Conservation (phyloP, 2,888 invertebrate genomes). For the Diarsia mendica region DNA sequence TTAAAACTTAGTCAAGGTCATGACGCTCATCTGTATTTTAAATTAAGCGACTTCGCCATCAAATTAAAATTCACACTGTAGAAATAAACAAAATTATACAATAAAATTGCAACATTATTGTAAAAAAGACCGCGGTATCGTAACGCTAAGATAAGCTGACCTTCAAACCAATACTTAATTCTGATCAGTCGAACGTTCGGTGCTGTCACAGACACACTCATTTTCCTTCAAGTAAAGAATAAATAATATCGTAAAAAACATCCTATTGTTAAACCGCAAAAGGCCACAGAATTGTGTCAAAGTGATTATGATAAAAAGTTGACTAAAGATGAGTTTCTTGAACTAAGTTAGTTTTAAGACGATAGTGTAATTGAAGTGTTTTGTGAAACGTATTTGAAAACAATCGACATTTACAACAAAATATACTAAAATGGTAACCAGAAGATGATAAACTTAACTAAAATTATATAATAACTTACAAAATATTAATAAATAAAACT, state of each 20-base stretch:
- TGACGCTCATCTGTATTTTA: not conserved
- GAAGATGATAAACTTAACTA: slow-evolving; percentile 7
- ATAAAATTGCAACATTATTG: slow-evolving; percentile 13
- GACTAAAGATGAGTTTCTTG: not conserved
- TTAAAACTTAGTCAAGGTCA: not conserved
- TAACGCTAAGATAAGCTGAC: slow-evolving; percentile 51
- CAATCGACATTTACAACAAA: not conserved
- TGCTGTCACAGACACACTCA: slow-evolving; percentile 30
- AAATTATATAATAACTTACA: not conserved
- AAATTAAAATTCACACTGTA: not conserved
- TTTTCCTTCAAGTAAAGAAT: slow-evolving; percentile 10
- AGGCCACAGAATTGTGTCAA: slow-evolving; percentile 33
- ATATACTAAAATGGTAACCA: slow-evolving; percentile 29
- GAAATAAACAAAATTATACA: slow-evolving; percentile 10
- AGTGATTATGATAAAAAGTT: slow-evolving; percentile 29
- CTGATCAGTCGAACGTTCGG: slow-evolving; percentile 39
- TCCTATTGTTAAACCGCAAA: slow-evolving; percentile 17
- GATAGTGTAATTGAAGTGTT: not conserved
- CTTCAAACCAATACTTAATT: slow-evolving; percentile 30
- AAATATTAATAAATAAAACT: not conserved
- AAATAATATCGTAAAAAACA: slow-evolving; percentile 16
- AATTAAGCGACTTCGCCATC: not conserved
- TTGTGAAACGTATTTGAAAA: not conserved
- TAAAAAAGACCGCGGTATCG: slow-evolving; percentile 35
- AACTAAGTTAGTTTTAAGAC: slow-evolving; percentile 1